Base-by-base conservation (phyloP, 2,797 vertebrate species). In the Centroberyx gerrardi region DNA sequence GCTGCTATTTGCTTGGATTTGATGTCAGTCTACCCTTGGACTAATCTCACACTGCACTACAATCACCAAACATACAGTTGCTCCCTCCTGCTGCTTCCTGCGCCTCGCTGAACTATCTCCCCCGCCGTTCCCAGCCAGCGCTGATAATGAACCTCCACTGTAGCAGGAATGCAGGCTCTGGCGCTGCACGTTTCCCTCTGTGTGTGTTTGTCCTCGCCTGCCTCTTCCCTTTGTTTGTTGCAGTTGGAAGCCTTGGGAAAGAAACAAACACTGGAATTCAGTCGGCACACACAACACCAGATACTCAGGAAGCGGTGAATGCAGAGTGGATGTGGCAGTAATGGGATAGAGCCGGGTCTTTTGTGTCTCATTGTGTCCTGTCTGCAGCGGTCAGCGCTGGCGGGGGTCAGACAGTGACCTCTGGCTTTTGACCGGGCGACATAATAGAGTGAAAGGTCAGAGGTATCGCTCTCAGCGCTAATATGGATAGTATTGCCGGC, bases 251-350 rank as follows among this genome's bases (percentile, higher is more conserved):
- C 64, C 60, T 56, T 62, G 29, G 58, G 54, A 74, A 72, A 82
- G 72, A 89, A 79, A 84, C 70, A 86, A 91, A 80, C 51, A 62
- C 29, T 62, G 74, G 22, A 64, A 62, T 74, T 46, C 59, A 48
- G 22, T 42, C 42, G 1, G 68, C 29, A 55, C 17, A 55, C 17
- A 1, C 12, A 72, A 78, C 70, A 76, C 58, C 68, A 84, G 74
- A 86, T 76, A 79, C 73, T 73, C 68, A 77, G 82, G 82, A 88
- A 84, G 78, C 46, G 56, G 18, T 75, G 73, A 63, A 78, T 15
- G 28, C 62, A 68, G 79, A 62, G 64, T 74, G 81, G 67, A 81
- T 74, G 68, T 81, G 71, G 83, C 65, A 73, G 59, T 27, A 76
- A 65, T 61, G 61, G 66, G 75, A 67, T 53, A 31, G 27, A 64